Percentiles rank a stretch among this genome's conserved stretches.
Evolutionary conservation across 30 jellyfish, hydroid and myxozoan species (phyloP).

Genomic region (Pseudorhiza aurosa): DNA sequence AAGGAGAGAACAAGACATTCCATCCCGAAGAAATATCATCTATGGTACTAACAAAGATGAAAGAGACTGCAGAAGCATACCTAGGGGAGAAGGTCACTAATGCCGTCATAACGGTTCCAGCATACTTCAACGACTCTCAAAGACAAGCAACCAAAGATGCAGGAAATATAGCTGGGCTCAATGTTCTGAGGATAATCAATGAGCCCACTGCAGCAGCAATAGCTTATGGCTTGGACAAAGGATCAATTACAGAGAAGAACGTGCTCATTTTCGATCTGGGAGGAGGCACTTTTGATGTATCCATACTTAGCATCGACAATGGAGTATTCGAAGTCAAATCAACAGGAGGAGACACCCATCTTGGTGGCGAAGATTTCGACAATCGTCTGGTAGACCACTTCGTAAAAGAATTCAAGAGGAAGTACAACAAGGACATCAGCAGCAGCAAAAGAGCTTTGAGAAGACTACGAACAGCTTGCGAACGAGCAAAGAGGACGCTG

Average conservation of each 20-base stretch:
- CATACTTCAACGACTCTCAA: constrained; percentile 85
- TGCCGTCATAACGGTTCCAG: constrained; percentile 93
- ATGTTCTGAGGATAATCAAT: constrained; percentile 79
- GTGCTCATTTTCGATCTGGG: constrained; percentile 85
- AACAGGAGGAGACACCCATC: constrained; percentile 83
- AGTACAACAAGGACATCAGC: constrained; percentile 73
- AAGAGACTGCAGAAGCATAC: constrained; percentile 82
- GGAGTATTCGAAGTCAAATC: constrained; percentile 89
- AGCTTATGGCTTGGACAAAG: constrained; percentile 90
- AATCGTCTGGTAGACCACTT: constrained; percentile 66
- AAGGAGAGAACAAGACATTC: constrained; percentile 58
- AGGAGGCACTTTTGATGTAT: constrained; percentile 96
- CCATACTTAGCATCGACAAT: constrained; percentile 67
- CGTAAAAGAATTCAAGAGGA: constrained; percentile 71
- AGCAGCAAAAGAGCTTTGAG: constrained; percentile 82
- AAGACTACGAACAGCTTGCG: constrained; percentile 94
- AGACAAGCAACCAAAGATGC: constrained; percentile 96
- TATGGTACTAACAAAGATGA: constrained; percentile 78
- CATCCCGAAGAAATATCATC: constrained; percentile 84
- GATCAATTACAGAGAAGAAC: constrained; percentile 24
- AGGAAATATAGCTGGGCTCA: constrained; percentile 83
- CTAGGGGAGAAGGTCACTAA: constrained; percentile 71
- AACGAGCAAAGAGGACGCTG: constrained; percentile 93
- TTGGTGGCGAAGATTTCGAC: constrained; percentile 96
- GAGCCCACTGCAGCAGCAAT: constrained; percentile 99